Base-by-base conservation (phyloP, 2,888 invertebrate species). In the Caenorhabditis sulstoni region DNA sequence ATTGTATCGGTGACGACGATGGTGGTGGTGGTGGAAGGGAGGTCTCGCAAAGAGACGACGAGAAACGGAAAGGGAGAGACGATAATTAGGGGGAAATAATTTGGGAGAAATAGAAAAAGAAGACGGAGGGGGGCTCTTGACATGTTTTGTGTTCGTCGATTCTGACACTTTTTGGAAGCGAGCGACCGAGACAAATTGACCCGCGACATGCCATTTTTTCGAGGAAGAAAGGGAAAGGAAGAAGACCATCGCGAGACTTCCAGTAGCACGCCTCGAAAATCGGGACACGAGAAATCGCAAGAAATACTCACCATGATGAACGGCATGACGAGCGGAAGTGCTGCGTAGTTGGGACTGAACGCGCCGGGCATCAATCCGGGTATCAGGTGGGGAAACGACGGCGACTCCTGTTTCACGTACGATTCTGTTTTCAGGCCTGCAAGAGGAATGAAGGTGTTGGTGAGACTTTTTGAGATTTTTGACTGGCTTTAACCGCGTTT, bases 391-490 rank as follows among this genome's bases (percentile, higher is more conserved):
- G 70, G 73, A 61, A 81, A 83, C 11, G 81, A 79, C 22, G 82
- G 82, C 18, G 83, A 83, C 44, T 71, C 68, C 9, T 76, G 59
- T 67, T 81, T 81, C 50, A 59, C 44, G 53, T 70, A 78, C 37
- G 74, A 53, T 7, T 52, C 66, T 47, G 59, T 11, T 57, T 77
- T 70, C 4, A 62, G n/a, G 16, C 53, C 71, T 74, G 65, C 22
- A 71, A 71, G n/a, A n/a, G n/a, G n/a, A n/a, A n/a, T n/a, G n/a
- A n/a, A n/a, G n/a, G n/a, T n/a, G n/a, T n/a, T n/a, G n/a, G n/a
- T n/a, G n/a, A n/a, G n/a, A n/a, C n/a, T n/a, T n/a, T n/a, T n/a
- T n/a, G n/a, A n/a, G n/a, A n/a, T n/a, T n/a, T n/a, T n/a, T n/a
- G n/a, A n/a, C n/a, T n/a, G n/a, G n/a, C n/a, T n/a, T n/a, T n/a